Evolutionary conservation across 2,113 vertebrate genomes (phyloP), one percentile per base, ranked within the genome.

Genomic region (Anguilla japonica): DNA sequence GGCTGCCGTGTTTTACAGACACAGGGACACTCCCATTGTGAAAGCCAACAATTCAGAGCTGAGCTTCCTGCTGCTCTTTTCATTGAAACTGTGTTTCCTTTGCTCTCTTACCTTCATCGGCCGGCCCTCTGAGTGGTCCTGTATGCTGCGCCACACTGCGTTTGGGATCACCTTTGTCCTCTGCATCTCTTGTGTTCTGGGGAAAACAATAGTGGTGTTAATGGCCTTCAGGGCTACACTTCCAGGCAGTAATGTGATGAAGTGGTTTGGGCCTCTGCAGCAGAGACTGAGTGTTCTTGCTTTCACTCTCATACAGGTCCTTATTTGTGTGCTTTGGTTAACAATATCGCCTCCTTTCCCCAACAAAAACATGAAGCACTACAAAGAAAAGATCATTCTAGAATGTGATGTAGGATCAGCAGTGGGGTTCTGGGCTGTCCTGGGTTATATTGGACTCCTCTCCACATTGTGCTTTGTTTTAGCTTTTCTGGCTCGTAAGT

Each of bases 1-100:
- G 40, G 86, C 90, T 2, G 83, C 89, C 13, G 86, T 94, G 4
- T 95, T 94, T 85, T 92, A 92, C 34, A 88, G 13, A 79, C 83
- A 95, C 88, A 93, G 89, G 40, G 81, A 87, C 0, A 91, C 93
- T 13, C 93, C 94, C 0, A 93, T 95, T 41, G 93, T 95, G 22
- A 92, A 83, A 53, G 94, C 94, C 86, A 95, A 94, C 83, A 95
- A 95, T 88, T 94, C 93, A 40, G 93, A 94, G 84, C 90, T 94
- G 83, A 94, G 93, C 83, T 94, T 94, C 83, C 84, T 94, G 63
- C 85, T 93, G 87, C 90, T 92, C 46, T 89, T 93, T 81, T 92
- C 91, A 3, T 82, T 93, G 82, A 86, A 90, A 81, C 84, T 93
- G 1, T 93, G 92, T 88, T 93, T 93, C 83, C 85, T 93, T 43